A percentile compares a stretch with the other conserved stretches of the same genome.
These are phyloP conservation scores for Clostera curtula DNA, from an alignment of 2,888 invertebrate genomes.

Conservation along the genomic window DNA sequence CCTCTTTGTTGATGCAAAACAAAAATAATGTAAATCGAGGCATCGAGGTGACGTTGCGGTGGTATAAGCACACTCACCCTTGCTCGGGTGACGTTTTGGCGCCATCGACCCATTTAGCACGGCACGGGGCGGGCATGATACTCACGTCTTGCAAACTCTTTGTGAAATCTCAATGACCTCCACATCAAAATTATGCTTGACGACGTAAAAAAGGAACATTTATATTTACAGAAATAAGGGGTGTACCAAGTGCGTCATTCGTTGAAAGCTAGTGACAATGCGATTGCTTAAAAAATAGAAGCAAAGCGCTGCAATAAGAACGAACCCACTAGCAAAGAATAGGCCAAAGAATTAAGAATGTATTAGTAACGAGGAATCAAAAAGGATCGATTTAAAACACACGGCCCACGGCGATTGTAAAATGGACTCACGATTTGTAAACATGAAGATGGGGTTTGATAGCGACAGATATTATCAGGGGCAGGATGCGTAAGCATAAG, in stretches of 20 bases:
- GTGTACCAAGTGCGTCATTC: conserved; percentile 68
- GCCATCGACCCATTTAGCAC: conserved; percentile 72
- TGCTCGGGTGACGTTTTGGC: conserved; percentile 63
- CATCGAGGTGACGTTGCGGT: conserved; percentile 24
- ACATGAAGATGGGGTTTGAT: conserved; percentile 59
- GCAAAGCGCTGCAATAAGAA: conserved; percentile 44
- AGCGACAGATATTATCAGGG: conserved; percentile 55
- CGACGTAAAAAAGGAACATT: conserved; percentile 32
- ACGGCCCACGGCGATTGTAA: conserved; percentile 69
- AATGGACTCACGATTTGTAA: conserved; percentile 70
- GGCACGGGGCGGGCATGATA: conserved; percentile 55
- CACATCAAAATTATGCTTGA: conserved; percentile 41
- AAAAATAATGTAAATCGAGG: conserved; percentile 16
- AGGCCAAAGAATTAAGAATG: conserved; percentile 72
- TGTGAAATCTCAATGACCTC: conserved; percentile 44
- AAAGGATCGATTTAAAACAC: conserved; percentile 65
- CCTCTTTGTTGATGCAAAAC: conserved; percentile 31
- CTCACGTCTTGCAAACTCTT: conserved; percentile 37
- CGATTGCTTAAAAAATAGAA: conserved; percentile 60
- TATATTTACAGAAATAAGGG: conserved; percentile 65
- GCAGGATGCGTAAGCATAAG: conserved; percentile 73
- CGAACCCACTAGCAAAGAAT: conserved; percentile 61
- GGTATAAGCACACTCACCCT: conserved; percentile 36
- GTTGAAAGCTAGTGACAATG: conserved; percentile 66
- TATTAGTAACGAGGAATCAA: conserved; percentile 55